Percentiles rank a stretch among this genome's conserved stretches.
Conservation (phyloP, 2,113 vertebrate genomes). For the Mormyrus lacerda region DNA sequence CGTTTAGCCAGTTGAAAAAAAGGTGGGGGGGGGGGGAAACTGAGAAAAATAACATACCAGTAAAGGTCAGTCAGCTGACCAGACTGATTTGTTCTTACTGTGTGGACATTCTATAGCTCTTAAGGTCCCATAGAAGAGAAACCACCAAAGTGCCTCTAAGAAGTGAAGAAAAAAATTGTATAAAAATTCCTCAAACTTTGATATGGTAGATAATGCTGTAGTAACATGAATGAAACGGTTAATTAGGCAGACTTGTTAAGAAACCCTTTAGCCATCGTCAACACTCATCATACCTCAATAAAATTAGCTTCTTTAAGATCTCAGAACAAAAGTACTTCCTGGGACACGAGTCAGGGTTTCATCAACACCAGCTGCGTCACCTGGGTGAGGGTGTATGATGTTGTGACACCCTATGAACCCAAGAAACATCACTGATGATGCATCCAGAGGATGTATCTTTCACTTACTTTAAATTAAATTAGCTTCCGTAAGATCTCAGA, state of each 20-base stretch:
- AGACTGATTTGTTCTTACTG: background rate
- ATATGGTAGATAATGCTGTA: background rate
- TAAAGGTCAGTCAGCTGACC: conserved; percentile 9
- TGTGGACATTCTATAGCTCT: background rate
- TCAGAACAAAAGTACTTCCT: background rate
- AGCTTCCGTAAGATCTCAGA: background rate
- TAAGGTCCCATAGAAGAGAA: background rate
- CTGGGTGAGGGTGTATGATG: too few species aligned
- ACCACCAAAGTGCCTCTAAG: background rate
- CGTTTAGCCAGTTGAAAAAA: background rate
- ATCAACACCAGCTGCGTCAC: too few species aligned
- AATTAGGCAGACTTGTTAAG: background rate
- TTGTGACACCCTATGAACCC: too few species aligned
- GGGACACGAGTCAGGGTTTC: too few species aligned
- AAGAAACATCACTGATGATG: too few species aligned
- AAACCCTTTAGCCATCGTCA: background rate
- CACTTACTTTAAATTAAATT: background rate
- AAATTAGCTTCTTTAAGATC: background rate
- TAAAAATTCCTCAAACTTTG: background rate
- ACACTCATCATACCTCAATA: background rate
- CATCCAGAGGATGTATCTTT: too few species aligned
- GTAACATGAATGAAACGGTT: background rate
- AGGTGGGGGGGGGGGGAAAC: background rate
- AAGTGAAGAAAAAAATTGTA: background rate
- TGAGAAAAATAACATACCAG: background rate